Evolutionary conservation across 2,888 invertebrate genomes (phyloP).

Genomic region (Chesias legatella): DNA sequence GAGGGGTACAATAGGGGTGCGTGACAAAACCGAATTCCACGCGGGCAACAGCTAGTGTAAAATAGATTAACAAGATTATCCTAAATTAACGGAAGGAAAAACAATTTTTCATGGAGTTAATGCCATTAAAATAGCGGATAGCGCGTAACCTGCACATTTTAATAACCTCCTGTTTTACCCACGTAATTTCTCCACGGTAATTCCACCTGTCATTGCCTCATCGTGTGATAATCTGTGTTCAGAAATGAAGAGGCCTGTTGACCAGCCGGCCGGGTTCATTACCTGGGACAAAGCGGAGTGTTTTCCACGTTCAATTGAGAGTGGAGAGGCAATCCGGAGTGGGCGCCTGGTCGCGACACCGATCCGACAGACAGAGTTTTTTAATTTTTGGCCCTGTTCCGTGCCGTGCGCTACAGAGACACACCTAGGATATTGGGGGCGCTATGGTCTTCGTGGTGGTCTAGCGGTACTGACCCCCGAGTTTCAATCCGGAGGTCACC

Average conservation of each 20-base stretch:
- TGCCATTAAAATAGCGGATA: background rate
- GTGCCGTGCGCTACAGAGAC: conserved; percentile 19
- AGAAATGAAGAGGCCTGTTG: conserved; percentile 44
- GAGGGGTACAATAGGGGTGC: no score
- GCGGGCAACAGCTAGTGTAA: no score
- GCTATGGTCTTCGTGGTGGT: no score
- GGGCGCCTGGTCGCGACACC: conserved; percentile 68
- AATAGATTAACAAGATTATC: no score
- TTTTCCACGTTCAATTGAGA: conserved; percentile 75
- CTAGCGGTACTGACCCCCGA: no score
- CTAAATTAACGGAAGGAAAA: no score
- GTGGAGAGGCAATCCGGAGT: conserved; percentile 71
- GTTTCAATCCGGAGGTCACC: no score
- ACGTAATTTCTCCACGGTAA: background rate
- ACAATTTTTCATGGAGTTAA: background rate
- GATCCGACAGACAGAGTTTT: conserved; percentile 57
- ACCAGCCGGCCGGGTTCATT: conserved; percentile 53
- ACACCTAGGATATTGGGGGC: no score
- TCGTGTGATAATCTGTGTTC: conserved; percentile 35
- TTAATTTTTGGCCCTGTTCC: conserved; percentile 64
- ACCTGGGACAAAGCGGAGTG: conserved; percentile 71
- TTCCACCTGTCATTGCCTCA: conserved; percentile 16
- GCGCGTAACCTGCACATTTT: no score
- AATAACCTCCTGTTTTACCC: no score
- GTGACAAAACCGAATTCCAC: no score